Evolutionary conservation across 2,888 invertebrate species (phyloP).

Genomic region (Catocala sponsa): DNA sequence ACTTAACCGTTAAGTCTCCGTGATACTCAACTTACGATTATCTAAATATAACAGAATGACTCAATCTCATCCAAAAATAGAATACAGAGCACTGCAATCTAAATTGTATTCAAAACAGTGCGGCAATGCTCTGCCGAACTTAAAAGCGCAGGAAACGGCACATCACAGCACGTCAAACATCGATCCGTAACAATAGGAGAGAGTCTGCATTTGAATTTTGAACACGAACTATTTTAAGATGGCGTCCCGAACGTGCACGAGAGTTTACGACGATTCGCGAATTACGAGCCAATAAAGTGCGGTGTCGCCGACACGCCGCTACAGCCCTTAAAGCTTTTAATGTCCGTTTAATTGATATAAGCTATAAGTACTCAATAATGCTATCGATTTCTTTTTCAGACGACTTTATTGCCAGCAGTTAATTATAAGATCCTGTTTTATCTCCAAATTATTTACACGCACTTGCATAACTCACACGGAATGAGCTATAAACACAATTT

Average conservation of each 20-base stretch:
- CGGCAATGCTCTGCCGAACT: constrained; percentile 26
- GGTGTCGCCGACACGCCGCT: constrained; percentile 68
- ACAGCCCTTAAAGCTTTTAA: constrained; percentile 69
- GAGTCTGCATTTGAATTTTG: constrained; percentile 61
- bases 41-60: constrained; percentile 26
- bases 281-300: constrained; percentile 75
- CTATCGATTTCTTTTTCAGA: constrained; percentile 50
- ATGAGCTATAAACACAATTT: constrained; percentile 22
- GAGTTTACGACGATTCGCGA: constrained; percentile 74
- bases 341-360: constrained; percentile 72
- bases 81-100: constrained; percentile 30
- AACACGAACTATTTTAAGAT: constrained; percentile 74
- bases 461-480: constrained; percentile 29
- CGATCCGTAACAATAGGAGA: constrained; percentile 59
- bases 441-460: constrained; percentile 42
- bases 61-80: constrained; percentile 40
- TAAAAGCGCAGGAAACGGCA: constrained; percentile 55
- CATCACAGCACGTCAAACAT: constrained; percentile 61
- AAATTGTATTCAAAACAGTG: constrained; percentile 44
- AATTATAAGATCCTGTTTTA: constrained; percentile 48
- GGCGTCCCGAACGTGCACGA: constrained; percentile 66
- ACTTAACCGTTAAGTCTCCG: constrained; percentile 7
- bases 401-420: constrained; percentile 44
- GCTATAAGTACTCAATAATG: constrained; percentile 50
- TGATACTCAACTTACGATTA: constrained; percentile 17